A percentile compares a stretch with the other conserved stretches of the same genome.
Conservation (phyloP, 2,888 invertebrate genomes). For the Xestoiulus laeticollis region DNA sequence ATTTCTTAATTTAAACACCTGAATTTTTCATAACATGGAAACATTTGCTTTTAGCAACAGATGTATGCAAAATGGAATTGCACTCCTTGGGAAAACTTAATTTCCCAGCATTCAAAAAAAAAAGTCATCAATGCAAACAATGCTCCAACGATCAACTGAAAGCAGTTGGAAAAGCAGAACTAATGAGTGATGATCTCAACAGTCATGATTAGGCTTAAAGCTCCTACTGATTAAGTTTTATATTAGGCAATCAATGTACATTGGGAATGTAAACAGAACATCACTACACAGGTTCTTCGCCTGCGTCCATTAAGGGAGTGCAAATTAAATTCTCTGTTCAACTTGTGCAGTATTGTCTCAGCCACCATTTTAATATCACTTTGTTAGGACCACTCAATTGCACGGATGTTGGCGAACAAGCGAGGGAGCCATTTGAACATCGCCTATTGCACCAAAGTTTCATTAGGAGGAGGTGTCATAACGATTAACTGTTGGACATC, state of each 20-base stretch:
- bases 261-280: background rate
- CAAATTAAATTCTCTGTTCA: background rate
- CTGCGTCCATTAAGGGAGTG: background rate
- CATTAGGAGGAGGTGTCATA: constrained; percentile 39
- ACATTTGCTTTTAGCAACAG: no score
- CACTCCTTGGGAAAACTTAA: no score
- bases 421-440: background rate
- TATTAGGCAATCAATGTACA: constrained; percentile 3
- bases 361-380: constrained; percentile 41
- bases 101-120: no score
- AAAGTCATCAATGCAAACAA: background rate
- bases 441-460: constrained; percentile 30
- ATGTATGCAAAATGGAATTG: no score
- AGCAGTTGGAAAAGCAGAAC: background rate
- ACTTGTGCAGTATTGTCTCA: background rate
- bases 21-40: no score
- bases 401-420: constrained; percentile 20
- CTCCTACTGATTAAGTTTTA: background rate
- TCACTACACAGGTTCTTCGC: background rate
- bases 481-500: constrained; percentile 41
- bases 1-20: no score
- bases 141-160: background rate
- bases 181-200: background rate
- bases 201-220: background rate
- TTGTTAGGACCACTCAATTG: constrained; percentile 1